Percentiles rank a stretch among this genome's conserved stretches.
These are phyloP conservation scores for Baronia brevicornis DNA, from an alignment of 2,888 invertebrate genomes.

Conservation along the genomic window DNA sequence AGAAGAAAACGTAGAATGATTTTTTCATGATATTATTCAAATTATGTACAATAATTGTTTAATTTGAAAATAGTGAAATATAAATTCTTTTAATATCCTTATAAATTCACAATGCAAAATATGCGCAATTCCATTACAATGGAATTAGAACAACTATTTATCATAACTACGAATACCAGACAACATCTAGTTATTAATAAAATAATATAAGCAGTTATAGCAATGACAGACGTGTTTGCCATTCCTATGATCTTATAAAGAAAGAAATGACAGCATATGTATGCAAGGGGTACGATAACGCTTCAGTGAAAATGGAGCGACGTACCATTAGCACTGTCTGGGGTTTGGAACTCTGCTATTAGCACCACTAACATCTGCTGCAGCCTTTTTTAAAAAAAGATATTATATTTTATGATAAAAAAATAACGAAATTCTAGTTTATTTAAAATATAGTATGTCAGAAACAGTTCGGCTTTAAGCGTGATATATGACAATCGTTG, in stretches of 20 bases:
- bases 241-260: conserved; percentile 4
- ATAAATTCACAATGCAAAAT: too few relatives aligned
- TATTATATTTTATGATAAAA: too few relatives aligned
- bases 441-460: too few relatives aligned
- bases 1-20: conserved; percentile 5
- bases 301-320: conserved; percentile 5
- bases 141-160: too few relatives aligned
- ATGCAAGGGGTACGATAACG: conserved; percentile 6
- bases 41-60: not conserved
- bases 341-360: not conserved
- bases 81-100: too few relatives aligned
- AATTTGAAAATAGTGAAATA: too few relatives aligned
- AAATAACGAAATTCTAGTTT: too few relatives aligned
- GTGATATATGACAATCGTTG: too few relatives aligned
- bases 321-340: conserved; percentile 10
- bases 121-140: too few relatives aligned
- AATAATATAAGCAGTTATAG: not conserved
- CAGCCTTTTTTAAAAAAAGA: conserved; percentile 2
- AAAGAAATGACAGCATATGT: conserved; percentile 12
- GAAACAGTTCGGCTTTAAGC: too few relatives aligned
- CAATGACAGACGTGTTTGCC: not conserved
- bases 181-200: too few relatives aligned
- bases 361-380: not conserved
- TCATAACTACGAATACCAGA: too few relatives aligned
- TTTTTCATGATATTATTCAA: conserved; percentile 1